Evolutionary conservation across 2,113 vertebrate species (phyloP), one percentile per base, ranked within the genome.

Genomic region (Seriola quinqueradiata): DNA sequence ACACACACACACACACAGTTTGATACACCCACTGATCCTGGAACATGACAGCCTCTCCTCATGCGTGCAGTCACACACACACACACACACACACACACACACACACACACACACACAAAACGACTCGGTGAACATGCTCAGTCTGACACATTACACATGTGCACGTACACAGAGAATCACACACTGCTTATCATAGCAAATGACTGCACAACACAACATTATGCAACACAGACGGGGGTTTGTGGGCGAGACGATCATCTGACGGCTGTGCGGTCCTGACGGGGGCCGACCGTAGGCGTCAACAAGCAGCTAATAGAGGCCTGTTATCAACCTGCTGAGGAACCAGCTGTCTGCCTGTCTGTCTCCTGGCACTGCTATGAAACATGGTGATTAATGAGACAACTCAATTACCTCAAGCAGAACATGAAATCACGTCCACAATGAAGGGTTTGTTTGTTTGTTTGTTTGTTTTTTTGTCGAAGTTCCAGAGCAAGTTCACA

Each of bases 281-380:
- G 48, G 28, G 64, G 17, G 50, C 3, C 6, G 50, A 52, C 17
- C 50, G 50, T 52, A 58, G 80, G 85, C 80, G 21, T 83, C 77
- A 84, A 83, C 85, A 78, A 42, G 70, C 42, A 81, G 67, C 73
- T 86, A 81, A 81, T 88, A 65, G 76, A 66, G 59, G 69, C 23
- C 60, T 42, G 72, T 40, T 64, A 40, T 75, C 60, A 64, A 42
- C 46, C 72, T 65, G 72, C 60, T 54, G 46, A 42, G 44, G 28
- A 59, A 57, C 55, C 46, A 59, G 28, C 73, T 50, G 52, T 38
- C 79, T 36, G 36, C 44, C 60, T 69, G 61, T 42, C 54, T 68
- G 58, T 70, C 74, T 66, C 38, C 38, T 13, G 38, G 69, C 66
- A 61, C n/a, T 44, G 42, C n/a, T n/a, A 12, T 64, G 58, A 63